Base-by-base conservation (phyloP, 1,140 invertebrate genomes). In the Pogonomyrmex barbatus region DNA sequence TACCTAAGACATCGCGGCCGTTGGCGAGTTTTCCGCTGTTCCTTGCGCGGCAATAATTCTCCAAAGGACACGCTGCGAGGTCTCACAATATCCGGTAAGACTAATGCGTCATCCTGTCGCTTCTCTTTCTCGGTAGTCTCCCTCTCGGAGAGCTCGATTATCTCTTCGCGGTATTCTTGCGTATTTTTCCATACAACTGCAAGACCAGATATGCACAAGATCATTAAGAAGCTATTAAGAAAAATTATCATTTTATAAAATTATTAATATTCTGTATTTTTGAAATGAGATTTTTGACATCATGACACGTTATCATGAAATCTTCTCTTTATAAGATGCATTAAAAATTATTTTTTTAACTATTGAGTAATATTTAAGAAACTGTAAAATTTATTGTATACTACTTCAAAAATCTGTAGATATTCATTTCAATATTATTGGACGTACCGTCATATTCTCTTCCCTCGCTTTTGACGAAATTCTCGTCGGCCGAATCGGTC, bases 1-100 rank as follows among this genome's bases (percentile, higher is more conserved):
- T 24, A 88, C 84, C 45, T 95, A 79, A 96, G 93, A 71, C 94
- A 93, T 73, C 91, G 93, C 58, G 95, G 94, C 77, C 94, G 93
- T 87, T 95, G 94, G 93, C 95, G 95, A 12, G 94, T 94, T 52
- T 91, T 92, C 8, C 63, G 71, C 58, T 62, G 93, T 93, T 87
- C 94, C 68, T 93, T 92, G 90, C 91, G 94, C 93, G 58, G 88
- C n/a, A 94, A 89, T 86, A 95, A 94, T 78, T 95, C 95, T 39
- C 94, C 94, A 86, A 96, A 94, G 0, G 96, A 96, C 5, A 96
- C 93, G 89, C 96, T 96, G 36, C 95, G 92, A 36, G 95, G 94
- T 91, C 95, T 94, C 52, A 92, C 91, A 24, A 93, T 88, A n/a
- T 91, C 85, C 24, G 93, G 93, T 42, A 94, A 63, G 58, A 86